Conservation (phyloP, 2,888 invertebrate species). For the Drosophila infuscata region DNA sequence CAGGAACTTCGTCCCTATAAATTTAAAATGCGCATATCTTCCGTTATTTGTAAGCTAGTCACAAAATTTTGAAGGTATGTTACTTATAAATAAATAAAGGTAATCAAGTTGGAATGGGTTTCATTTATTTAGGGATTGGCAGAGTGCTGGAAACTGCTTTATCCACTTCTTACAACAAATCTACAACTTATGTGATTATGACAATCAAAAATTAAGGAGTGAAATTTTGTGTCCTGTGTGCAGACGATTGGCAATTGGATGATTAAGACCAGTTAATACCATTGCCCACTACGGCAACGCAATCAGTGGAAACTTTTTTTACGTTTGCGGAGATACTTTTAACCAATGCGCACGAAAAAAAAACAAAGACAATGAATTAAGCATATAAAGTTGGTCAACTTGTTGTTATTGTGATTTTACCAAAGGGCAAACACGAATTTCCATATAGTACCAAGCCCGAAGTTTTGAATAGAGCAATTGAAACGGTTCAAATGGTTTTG, state of each 20-base stretch:
- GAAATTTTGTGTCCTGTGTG: constrained; percentile 36
- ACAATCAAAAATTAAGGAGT: constrained; percentile 18
- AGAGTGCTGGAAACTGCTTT: constrained; percentile 34
- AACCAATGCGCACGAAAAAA: constrained; percentile 17
- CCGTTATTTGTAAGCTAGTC: too few relatives aligned
- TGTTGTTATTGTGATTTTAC: constrained; percentile 40
- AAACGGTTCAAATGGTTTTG: constrained; percentile 35
- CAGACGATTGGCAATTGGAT: constrained; percentile 36
- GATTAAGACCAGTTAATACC: too few relatives aligned
- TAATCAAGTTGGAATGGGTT: constrained; percentile 34
- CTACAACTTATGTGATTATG: constrained; percentile 72
- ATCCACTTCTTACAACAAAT: constrained; percentile 71
- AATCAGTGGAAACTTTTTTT: too few relatives aligned
- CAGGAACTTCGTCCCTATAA: too few relatives aligned
- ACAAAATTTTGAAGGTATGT: too few relatives aligned
- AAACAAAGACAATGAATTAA: constrained; percentile 36
- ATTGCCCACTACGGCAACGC: too few relatives aligned
- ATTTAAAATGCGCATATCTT: too few relatives aligned
- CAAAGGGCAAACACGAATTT: constrained; percentile 30
- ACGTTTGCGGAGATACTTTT: too few relatives aligned
- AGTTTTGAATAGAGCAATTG: not conserved
- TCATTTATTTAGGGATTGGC: constrained; percentile 16
- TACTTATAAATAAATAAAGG: constrained; percentile 28
- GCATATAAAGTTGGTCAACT: constrained; percentile 53
- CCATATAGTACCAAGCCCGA: not conserved